Conservation (phyloP, 2,797 vertebrate species). For the Brotogeris chrysoptera region DNA sequence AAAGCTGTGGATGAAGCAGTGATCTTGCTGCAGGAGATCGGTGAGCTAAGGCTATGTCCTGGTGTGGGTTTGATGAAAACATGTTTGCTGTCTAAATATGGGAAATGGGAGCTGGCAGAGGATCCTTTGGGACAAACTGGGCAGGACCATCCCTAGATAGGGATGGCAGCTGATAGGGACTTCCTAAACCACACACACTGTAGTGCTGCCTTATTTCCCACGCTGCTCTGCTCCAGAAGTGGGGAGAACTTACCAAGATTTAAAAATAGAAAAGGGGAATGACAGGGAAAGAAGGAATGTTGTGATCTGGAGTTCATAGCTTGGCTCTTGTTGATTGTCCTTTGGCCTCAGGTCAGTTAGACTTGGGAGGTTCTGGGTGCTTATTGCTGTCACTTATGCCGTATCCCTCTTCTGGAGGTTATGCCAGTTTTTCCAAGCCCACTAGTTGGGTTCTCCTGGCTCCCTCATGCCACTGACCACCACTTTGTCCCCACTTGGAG, state of each 20-base stretch:
- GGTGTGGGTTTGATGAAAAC: neutral
- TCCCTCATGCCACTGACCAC: accelerated
- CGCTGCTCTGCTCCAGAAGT: neutral
- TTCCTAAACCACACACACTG: accelerated
- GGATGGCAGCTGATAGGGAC: neutral
- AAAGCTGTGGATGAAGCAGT: slow-evolving; percentile 88
- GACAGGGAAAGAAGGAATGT: neutral
- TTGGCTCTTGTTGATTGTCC: neutral
- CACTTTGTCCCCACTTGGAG: accelerated
- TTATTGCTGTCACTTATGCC: neutral
- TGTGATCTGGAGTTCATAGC: neutral
- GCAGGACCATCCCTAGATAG: neutral
- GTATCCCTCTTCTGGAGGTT: neutral
- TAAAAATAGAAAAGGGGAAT: neutral
- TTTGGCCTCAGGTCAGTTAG: neutral
- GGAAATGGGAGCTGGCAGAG: neutral
- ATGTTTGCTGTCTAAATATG: neutral
- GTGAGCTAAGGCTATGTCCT: slow-evolving; percentile 65
- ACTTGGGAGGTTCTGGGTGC: neutral
- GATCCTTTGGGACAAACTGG: neutral
- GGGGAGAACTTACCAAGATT: neutral
- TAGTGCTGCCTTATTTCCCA: neutral
- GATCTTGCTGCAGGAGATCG: slow-evolving; percentile 87
- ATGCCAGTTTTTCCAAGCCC: neutral
- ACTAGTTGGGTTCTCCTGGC: neutral